Evolutionary conservation across 1,140 invertebrate species (phyloP), one percentile per base, ranked within the genome.

Genomic region (Leptoteleia sp.): DNA sequence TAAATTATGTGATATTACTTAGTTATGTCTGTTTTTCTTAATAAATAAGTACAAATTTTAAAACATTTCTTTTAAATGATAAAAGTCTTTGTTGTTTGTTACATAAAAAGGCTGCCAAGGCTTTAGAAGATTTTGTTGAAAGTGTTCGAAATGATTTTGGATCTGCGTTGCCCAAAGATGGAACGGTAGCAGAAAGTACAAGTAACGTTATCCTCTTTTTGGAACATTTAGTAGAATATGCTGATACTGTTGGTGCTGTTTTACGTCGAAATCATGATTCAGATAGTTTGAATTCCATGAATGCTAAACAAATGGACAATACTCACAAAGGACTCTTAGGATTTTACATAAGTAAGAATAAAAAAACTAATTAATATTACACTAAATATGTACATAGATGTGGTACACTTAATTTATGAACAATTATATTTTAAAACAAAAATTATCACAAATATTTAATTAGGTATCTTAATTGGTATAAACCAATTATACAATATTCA

Each of bases 181-280:
- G 97, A 61, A 99, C 97, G 0, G 97, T 99, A 15, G 97, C 98
- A 85, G 96, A 99, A 89, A 90, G 98, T 37, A 98, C 97, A 1
- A 96, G 95, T 47, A 98, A 98, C 87, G 96, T 98, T 48, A 92
- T 97, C 35, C 94, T 96, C 68, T 95, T 97, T 89, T 90, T 96
- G 37, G 95, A 97, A 86, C 95, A 96, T 82, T 89, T 97, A 43
- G 92, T 94, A 9, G 93, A 94, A 62, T 95, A 96, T 82, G 91
- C 92, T 13, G 93, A 95, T 80, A 95, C 93, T 4, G 93, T 96
- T 42, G 94, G 93, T 77, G 90, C 77, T 78, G 92, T 79, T 90
- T 93, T 84, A 81, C 94, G 76, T 85, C 89, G 50, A 88, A 93
- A 87, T 38, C 82, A 82, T 31, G 88, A 89, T 38, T 67, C 82